These are phyloP conservation scores for Diadumene lineata DNA, from an alignment of 92 coral and sea anemone species.

Conservation along the genomic window DNA sequence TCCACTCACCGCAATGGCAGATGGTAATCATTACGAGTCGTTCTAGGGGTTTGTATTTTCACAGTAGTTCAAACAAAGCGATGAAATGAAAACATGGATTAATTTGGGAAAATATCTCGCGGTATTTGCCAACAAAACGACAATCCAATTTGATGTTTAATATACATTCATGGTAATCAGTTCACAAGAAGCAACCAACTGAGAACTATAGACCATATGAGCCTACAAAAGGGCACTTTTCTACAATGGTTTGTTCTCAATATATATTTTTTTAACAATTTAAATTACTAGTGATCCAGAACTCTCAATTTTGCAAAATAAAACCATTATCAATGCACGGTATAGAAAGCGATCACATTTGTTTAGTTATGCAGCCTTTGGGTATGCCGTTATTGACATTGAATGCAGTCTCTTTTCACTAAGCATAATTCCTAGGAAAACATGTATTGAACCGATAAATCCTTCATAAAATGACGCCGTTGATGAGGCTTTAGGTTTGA, in stretches of 20 bases:
- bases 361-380: background rate
- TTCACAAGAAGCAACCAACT: too few relatives aligned
- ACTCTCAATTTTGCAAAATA: background rate
- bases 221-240: too few relatives aligned
- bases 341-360: background rate
- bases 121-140: background rate
- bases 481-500: background rate
- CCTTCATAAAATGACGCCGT: slow-evolving; percentile 2
- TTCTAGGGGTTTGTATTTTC: background rate
- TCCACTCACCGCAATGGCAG: background rate
- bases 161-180: too few relatives aligned
- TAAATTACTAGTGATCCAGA: background rate
- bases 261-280: background rate
- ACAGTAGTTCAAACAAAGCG: background rate
- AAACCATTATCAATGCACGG: too few relatives aligned
- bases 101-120: background rate
- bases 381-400: slow-evolving; percentile 15
- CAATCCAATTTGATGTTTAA: background rate
- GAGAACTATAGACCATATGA: too few relatives aligned
- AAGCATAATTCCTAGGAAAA: slow-evolving; percentile 26
- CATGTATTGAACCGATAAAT: slow-evolving; percentile 15
- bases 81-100: background rate
- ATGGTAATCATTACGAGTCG: background rate
- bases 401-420: background rate
- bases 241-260: too few relatives aligned